Evolutionary conservation across 2,113 vertebrate species (phyloP).

Genomic region (Columba livia): DNA sequence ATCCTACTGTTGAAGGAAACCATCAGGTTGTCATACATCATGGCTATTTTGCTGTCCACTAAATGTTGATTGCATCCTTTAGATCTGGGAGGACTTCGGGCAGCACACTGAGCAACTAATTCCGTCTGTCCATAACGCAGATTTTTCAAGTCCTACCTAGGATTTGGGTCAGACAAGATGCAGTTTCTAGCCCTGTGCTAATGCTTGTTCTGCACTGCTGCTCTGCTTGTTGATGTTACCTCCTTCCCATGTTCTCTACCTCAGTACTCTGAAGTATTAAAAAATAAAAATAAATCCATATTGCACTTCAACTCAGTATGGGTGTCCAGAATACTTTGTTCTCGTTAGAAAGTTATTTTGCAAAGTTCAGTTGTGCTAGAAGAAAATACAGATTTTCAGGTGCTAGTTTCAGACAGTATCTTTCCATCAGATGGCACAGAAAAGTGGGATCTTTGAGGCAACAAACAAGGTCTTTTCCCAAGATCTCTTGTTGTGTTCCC

Average conservation of each 20-base stretch:
- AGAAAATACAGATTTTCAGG: not conserved
- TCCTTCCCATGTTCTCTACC: not conserved
- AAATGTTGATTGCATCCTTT: fast-evolving
- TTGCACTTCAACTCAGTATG: not conserved
- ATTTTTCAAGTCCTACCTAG: not conserved
- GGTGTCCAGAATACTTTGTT: not conserved
- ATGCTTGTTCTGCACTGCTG: not conserved
- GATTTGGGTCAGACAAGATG: not conserved
- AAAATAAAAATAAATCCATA: not conserved
- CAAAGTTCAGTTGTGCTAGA: not conserved
- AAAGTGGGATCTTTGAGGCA: not conserved
- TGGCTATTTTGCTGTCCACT: not conserved
- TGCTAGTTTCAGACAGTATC: not conserved
- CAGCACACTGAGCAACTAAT: not conserved
- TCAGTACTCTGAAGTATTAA: not conserved
- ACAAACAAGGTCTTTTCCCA: not conserved
- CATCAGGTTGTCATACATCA: not conserved
- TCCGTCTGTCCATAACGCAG: not conserved
- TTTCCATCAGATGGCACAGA: not conserved
- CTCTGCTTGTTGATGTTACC: not conserved
- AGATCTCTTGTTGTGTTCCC: not conserved
- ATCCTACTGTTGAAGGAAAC: not conserved
- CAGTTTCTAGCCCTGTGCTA: not conserved
- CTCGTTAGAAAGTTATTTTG: not conserved
- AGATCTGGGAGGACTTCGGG: not conserved